These are phyloP conservation scores for Sander lucioperca DNA, from an alignment of 2,113 vertebrate genomes.

Conservation along the genomic window DNA sequence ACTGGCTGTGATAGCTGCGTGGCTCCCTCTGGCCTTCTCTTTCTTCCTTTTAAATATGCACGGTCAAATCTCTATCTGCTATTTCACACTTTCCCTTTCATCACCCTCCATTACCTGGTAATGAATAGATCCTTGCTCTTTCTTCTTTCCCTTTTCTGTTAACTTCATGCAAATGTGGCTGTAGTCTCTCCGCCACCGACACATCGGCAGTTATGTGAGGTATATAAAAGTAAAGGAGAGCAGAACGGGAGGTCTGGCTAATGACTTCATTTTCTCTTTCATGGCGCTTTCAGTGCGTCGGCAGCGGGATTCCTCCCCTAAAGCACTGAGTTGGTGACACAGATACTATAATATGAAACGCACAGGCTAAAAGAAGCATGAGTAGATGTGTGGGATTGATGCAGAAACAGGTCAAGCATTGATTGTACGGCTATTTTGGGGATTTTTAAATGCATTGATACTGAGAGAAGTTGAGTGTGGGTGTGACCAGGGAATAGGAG, in stretches of 20 bases:
- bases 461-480: conserved; percentile 69
- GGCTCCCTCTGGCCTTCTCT: conserved; percentile 64
- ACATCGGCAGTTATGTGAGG: conserved; percentile 9
- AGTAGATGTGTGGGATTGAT: conserved; percentile 59
- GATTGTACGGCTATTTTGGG: conserved; percentile 56
- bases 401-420: conserved; percentile 60
- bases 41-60: conserved; percentile 64
- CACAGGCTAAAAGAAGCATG: conserved; percentile 3
- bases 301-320: conserved; percentile 40
- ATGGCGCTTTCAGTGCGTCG: conserved; percentile 20
- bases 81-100: conserved; percentile 74
- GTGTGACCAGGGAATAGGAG: conserved; percentile 63
- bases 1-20: conserved; percentile 23
- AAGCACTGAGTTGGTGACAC: conserved; percentile 40
- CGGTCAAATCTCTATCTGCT: conserved; percentile 68
- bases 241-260: conserved; percentile 36
- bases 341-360: conserved; percentile 26
- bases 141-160: conserved; percentile 53
- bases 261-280: conserved; percentile 77
- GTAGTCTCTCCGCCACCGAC: conserved; percentile 14
- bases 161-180: conserved; percentile 70
- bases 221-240: conserved; percentile 27
- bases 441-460: conserved; percentile 50
- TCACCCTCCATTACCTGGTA: conserved; percentile 75
- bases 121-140: conserved; percentile 70